These are phyloP conservation scores for Stichopus horrens DNA, from an alignment of 53 echinoderm and acorn worm genomes.

Conservation along the genomic window DNA sequence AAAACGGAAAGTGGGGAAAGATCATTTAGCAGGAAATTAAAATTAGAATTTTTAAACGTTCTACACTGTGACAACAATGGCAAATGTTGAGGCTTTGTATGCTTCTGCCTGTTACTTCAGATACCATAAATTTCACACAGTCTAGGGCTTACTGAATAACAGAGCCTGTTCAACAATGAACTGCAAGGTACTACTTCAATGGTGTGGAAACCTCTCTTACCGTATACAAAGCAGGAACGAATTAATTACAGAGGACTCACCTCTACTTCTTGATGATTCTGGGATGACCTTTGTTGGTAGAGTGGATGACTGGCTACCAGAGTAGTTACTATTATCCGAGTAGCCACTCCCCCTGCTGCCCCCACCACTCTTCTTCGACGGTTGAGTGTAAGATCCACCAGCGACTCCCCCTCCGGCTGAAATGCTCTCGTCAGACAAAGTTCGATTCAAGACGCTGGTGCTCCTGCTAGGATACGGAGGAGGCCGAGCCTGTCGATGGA, in stretches of 20 bases:
- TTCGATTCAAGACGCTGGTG: conserved; percentile 53
- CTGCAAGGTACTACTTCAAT: too few species aligned
- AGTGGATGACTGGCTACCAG: conserved; percentile 61
- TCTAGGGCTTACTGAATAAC: too few species aligned
- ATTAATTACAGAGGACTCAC: background rate
- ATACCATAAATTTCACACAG: too few species aligned
- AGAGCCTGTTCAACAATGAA: too few species aligned
- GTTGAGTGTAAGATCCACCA: background rate
- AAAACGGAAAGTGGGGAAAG: background rate
- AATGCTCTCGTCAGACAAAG: conserved; percentile 95
- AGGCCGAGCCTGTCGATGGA: conserved; percentile 10
- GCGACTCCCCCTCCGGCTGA: conserved; percentile 65
- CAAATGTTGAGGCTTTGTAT: background rate
- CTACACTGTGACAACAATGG: background rate
- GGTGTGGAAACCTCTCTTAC: too few species aligned
- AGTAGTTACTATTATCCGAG: conserved; percentile 45
- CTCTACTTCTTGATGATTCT: conserved; percentile 40
- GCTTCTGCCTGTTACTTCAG: too few species aligned
- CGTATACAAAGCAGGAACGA: too few species aligned
- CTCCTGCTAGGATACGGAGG: conserved; percentile 15
- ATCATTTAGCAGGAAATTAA: background rate
- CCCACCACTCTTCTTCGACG: conserved; percentile 43
- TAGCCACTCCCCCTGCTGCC: conserved; percentile 43
- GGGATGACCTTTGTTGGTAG: conserved; percentile 55
- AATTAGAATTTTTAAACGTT: background rate